Percentiles rank a stretch among this genome's conserved stretches.
Evolutionary conservation across 2,797 vertebrate species (phyloP).

Genomic region (Hypotaenidia philippensis): DNA sequence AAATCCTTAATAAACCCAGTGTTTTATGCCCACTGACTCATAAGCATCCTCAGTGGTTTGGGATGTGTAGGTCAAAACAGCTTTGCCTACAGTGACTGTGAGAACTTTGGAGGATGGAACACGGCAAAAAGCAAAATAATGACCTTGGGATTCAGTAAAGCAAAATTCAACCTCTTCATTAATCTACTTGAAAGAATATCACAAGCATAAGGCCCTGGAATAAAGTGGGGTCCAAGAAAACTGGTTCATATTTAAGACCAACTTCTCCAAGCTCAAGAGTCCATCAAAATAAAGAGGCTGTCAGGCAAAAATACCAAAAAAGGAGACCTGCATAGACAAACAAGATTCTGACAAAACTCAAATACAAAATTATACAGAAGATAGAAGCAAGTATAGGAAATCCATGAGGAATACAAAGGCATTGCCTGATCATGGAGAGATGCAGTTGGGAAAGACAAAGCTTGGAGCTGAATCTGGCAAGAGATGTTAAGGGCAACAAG

Average conservation of each 20-base stretch:
- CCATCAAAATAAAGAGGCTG: neutral
- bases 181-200: neutral
- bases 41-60: neutral
- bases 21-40: neutral
- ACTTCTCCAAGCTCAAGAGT: neutral
- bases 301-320: neutral
- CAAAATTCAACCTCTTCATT: neutral
- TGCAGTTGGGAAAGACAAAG: neutral
- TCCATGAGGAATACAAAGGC: neutral
- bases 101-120: neutral
- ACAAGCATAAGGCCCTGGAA: neutral
- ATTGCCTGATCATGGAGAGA: rapidly evolving
- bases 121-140: neutral
- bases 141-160: neutral
- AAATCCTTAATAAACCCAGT: neutral
- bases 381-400: neutral
- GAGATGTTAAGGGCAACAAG: neutral
- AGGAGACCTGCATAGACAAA: neutral
- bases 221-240: neutral
- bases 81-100: neutral
- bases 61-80: neutral
- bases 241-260: neutral
- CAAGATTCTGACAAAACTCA: neutral
- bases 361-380: neutral
- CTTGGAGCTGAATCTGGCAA: neutral